phyloP scores from a whole-genome alignment of 2,888 invertebrate genomes.

The Shargacucullia verbasci region DNA sequence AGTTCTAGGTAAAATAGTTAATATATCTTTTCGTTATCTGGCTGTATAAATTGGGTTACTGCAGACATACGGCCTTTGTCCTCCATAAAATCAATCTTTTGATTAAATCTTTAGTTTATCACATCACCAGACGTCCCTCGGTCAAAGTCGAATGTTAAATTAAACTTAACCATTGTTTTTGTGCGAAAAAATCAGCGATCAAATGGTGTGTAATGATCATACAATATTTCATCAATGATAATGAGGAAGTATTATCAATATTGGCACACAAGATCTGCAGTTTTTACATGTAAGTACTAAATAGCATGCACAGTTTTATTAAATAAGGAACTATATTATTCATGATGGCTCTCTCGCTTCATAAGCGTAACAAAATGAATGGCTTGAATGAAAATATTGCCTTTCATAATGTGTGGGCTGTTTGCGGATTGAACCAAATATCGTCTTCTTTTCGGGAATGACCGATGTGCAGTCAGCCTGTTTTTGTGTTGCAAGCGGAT shows the following conservation, averaged over 20 bases:
- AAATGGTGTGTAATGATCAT: too few species aligned
- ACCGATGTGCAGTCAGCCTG: constrained; percentile 31
- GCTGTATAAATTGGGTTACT: too few species aligned
- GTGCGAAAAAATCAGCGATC: too few species aligned
- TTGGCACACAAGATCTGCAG: not conserved
- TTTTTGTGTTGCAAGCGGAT: constrained; percentile 51
- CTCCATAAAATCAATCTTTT: constrained; percentile 44
- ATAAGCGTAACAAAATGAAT: constrained; percentile 29
- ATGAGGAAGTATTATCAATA: too few species aligned
- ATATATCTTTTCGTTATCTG: too few species aligned
- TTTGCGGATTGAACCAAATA: constrained; percentile 44
- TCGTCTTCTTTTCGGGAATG: constrained; percentile 55
- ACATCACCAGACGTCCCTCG: constrained; percentile 16
- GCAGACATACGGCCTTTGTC: constrained; percentile 2
- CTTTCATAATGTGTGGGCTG: constrained; percentile 48
- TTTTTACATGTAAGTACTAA: too few species aligned
- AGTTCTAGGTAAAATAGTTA: too few species aligned
- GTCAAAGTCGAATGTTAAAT: constrained; percentile 26
- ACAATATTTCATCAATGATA: too few species aligned
- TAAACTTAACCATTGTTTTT: too few species aligned
- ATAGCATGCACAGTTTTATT: constrained; percentile 17
- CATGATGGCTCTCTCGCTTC: constrained; percentile 40
- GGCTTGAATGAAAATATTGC: constrained; percentile 43
- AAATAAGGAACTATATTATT: constrained; percentile 36
- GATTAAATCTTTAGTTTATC: constrained; percentile 50